Percentiles rank a stretch among this genome's conserved stretches.
These are phyloP conservation scores for Montifringilla adamsi DNA, from an alignment of 2,113 vertebrate genomes.

Conservation along the genomic window DNA sequence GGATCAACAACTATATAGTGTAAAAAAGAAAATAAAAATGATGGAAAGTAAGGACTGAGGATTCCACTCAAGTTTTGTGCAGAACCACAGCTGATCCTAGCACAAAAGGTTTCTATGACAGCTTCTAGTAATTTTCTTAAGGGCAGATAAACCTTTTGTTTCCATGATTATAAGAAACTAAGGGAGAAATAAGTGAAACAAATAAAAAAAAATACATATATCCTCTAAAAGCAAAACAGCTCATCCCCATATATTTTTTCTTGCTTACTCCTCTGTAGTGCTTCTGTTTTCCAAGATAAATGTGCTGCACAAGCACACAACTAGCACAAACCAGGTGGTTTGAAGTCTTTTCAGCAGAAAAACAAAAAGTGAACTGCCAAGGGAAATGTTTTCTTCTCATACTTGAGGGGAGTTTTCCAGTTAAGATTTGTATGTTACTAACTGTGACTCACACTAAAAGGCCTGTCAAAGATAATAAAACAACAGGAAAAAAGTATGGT, in stretches of 20 bases:
- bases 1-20: not conserved
- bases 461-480: not conserved
- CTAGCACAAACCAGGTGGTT: not conserved
- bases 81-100: constrained; percentile 26
- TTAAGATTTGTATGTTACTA: not conserved
- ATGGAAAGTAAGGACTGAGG: not conserved
- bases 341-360: not conserved
- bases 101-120: constrained; percentile 37
- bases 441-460: not conserved
- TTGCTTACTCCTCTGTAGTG: not conserved
- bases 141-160: constrained; percentile 50
- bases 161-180: constrained; percentile 5
- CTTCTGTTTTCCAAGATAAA: not conserved
- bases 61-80: constrained; percentile 30
- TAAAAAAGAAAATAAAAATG: not conserved
- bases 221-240: not conserved
- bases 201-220: not conserved
- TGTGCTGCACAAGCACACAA: not conserved
- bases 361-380: not conserved
- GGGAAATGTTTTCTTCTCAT: not conserved
- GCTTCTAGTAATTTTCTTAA: constrained; percentile 38
- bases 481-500: not conserved
- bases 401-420: not conserved
- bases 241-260: not conserved
- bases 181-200: not conserved